phyloP scores from a whole-genome alignment of 2,797 vertebrate genomes.

The Masticophis lateralis region DNA sequence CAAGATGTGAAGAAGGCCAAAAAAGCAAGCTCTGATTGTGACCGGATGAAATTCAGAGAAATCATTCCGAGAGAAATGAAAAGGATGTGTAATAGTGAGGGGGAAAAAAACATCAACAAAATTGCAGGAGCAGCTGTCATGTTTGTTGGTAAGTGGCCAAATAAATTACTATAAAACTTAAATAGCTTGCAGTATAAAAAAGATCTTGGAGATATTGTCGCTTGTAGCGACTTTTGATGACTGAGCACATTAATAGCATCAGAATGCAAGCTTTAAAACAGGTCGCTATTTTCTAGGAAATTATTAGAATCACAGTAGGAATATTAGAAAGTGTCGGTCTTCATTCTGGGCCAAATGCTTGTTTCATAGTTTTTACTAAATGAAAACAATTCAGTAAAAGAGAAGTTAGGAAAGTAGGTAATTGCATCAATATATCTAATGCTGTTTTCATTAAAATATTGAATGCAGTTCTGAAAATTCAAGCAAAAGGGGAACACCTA shows the following conservation, averaged over 20 bases:
- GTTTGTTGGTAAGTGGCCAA: constrained; percentile 15
- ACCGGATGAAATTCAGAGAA: constrained; percentile 20
- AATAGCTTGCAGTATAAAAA: neutral
- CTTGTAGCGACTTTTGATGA: constrained; percentile 23
- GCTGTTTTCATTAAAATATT: accelerated
- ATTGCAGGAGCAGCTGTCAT: constrained; percentile 30
- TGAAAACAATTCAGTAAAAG: neutral
- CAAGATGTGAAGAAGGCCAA: constrained; percentile 41
- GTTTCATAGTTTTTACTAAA: neutral
- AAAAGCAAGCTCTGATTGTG: neutral
- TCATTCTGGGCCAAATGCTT: neutral
- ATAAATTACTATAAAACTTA: constrained; percentile 20
- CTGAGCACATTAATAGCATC: neutral
- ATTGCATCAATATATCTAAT: neutral
- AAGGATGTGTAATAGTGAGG: neutral
- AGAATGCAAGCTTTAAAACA: neutral
- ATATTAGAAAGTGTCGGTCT: accelerated
- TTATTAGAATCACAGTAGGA: neutral
- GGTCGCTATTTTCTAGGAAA: neutral
- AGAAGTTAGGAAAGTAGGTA: neutral
- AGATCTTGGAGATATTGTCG: constrained; percentile 9
- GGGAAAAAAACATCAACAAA: neutral
- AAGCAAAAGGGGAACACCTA: accelerated
- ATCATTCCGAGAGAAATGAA: neutral
- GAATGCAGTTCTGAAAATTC: neutral